Evolutionary conservation across 2,888 invertebrate genomes (phyloP), one percentile per base, ranked within the genome.

Genomic region (Diaphora mendica): DNA sequence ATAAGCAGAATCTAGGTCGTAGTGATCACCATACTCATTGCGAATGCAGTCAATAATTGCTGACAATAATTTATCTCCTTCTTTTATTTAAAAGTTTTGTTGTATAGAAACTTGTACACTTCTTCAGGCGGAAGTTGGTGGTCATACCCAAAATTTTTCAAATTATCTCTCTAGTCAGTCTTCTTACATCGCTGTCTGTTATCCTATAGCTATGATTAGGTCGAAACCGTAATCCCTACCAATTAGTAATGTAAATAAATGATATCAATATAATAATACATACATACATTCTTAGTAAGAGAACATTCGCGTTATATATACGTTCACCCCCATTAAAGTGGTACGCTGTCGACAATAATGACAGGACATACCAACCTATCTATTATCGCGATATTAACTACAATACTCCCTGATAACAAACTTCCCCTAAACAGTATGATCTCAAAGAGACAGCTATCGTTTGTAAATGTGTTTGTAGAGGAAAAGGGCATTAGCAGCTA

Each of bases 281-380:
- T 48, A 55, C 23, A n/a, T n/a, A 5, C 48, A 48, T 48, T 48
- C 48, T 17, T 48, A 17, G 4, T 48, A 20, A 17, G n/a, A 59
- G 26, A 26, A 59, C 62, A 26, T 62, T 62, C 62, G 26, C 26
- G 55, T 59, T 26, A 26, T 3, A 26, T 30, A 86, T 33, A 48
- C 20, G 11, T 67, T 67, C 23, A 48, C 23, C 44, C 7, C 48
- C 30, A 20, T 48, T 11, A 67, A 33, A 33, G 87, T 82, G 83
- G 79, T 79, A 86, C 86, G 83, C 81, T 81, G 71, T 67, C 20
- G 67, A 48, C 48, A 48, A 33, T 48, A 67, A 67, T 67, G 48
- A 67, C 67, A 48, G 48, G 30, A 42, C 42, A 67, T 26, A 44
- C 42, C 17, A 44, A 44, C 26, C 42, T 44, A 67, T 66, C 66